Conservation (phyloP, 2,797 vertebrate species). For the Balearica regulorum region DNA sequence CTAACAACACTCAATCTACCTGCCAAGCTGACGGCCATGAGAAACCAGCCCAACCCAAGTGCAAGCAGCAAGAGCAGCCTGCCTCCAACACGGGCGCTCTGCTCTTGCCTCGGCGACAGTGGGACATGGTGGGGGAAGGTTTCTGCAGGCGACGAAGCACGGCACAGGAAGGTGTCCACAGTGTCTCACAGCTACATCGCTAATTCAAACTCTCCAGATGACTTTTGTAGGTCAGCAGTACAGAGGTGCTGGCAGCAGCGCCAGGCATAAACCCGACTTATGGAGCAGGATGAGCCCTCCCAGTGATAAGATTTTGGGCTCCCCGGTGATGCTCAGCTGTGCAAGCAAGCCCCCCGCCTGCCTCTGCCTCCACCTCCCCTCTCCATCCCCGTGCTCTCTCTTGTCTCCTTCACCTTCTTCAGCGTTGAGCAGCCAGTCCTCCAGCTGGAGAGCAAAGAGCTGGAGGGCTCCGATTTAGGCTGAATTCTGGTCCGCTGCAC, state of each 20-base stretch:
- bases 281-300: neutral
- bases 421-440: neutral
- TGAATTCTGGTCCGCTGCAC: neutral
- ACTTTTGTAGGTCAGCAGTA: neutral
- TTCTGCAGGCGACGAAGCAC: neutral
- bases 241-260: neutral
- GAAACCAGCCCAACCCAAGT: neutral
- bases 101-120: rapidly evolving
- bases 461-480: rapidly evolving
- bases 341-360: neutral
- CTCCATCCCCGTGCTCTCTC: neutral
- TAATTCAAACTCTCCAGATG: rapidly evolving
- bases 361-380: neutral
- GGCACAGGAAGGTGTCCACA: neutral
- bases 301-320: neutral
- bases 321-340: neutral
- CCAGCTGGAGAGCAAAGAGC: neutral
- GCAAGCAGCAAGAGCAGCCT: neutral
- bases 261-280: neutral
- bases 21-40: neutral
- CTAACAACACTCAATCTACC: neutral
- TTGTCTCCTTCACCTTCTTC: neutral
- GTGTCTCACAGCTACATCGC: neutral
- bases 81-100: rapidly evolving
- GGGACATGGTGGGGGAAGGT: rapidly evolving